These are phyloP conservation scores for Amphiprion ocellaris DNA, from an alignment of 2,113 vertebrate genomes.

Conservation along the genomic window DNA sequence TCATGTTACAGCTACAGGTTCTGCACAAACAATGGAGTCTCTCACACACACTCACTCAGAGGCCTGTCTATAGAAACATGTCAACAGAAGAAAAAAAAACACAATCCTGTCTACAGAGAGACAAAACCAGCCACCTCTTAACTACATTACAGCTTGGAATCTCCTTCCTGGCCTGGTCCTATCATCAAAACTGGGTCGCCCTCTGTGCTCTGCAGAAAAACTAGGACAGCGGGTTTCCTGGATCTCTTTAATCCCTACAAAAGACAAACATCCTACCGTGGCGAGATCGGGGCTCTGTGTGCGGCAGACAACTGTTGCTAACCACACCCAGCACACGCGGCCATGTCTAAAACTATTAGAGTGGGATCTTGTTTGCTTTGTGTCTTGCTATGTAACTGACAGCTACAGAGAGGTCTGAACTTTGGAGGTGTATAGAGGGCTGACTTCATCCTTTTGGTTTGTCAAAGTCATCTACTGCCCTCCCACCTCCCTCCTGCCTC, in stretches of 20 bases:
- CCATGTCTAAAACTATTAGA: constrained; percentile 72
- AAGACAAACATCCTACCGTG: constrained; percentile 76
- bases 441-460: constrained; percentile 71
- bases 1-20: constrained; percentile 69
- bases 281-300: constrained; percentile 53
- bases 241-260: constrained; percentile 76
- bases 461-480: constrained; percentile 47
- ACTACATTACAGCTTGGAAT: constrained; percentile 67
- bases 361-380: constrained; percentile 53
- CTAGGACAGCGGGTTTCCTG: constrained; percentile 79
- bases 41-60: constrained; percentile 58
- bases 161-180: constrained; percentile 55
- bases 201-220: constrained; percentile 53
- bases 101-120: constrained; percentile 31
- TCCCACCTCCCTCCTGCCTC: constrained; percentile 10
- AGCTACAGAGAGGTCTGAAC: constrained; percentile 57
- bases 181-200: constrained; percentile 71
- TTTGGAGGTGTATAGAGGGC: constrained; percentile 54
- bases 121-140: constrained; percentile 53
- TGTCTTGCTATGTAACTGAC: constrained; percentile 60
- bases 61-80: constrained; percentile 46
- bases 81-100: constrained; percentile 46
- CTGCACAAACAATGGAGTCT: constrained; percentile 63
- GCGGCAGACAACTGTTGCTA: constrained; percentile 66
- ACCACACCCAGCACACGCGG: constrained; percentile 64